A percentile compares a stretch with the other conserved stretches of the same genome.
These are phyloP conservation scores for Sepioteuthis lessoniana DNA, from an alignment of 2,888 invertebrate species.

Conservation along the genomic window DNA sequence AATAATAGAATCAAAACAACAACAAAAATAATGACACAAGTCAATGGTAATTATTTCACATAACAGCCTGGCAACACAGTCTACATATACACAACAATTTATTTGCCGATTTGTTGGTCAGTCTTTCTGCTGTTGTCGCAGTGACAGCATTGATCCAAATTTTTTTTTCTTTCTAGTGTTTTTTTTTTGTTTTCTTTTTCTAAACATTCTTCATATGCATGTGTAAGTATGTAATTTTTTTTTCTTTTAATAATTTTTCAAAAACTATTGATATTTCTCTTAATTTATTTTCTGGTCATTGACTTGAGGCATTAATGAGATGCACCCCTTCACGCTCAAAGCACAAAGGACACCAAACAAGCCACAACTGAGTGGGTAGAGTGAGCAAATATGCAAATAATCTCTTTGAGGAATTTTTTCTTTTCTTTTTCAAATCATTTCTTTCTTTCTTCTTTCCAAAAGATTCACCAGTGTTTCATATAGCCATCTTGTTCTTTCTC, in stretches of 20 bases:
- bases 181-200: background rate
- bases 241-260: background rate
- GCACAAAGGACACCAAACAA: background rate
- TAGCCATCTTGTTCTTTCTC: background rate
- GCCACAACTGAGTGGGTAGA: background rate
- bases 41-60: constrained; percentile 1
- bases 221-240: background rate
- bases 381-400: constrained; percentile 6
- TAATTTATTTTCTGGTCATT: background rate
- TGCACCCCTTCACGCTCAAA: background rate
- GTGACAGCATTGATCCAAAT: background rate
- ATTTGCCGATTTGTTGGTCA: background rate
- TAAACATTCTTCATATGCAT: background rate
- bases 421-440: background rate
- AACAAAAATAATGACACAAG: constrained; percentile 14
- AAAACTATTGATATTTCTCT: background rate
- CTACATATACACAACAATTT: background rate
- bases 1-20: constrained; percentile 3
- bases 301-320: background rate
- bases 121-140: background rate
- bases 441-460: background rate
- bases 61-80: background rate
- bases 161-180: background rate
- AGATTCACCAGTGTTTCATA: background rate
- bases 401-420: background rate